These are phyloP conservation scores for Popillia japonica DNA, from an alignment of 1,140 invertebrate species.

Conservation along the genomic window DNA sequence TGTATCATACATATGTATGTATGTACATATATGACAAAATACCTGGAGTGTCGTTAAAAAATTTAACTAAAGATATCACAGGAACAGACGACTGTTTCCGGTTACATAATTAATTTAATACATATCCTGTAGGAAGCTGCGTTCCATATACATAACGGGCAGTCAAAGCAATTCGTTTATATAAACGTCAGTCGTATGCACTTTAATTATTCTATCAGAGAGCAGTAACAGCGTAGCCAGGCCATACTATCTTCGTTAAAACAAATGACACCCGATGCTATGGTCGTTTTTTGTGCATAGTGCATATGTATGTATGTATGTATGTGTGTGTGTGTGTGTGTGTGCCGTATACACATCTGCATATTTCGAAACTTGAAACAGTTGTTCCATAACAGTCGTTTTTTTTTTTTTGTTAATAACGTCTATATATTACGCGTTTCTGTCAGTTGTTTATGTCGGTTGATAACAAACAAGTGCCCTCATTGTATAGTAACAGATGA, in stretches of 20 bases:
- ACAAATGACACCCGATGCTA: constrained; percentile 5
- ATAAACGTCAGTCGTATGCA: constrained; percentile 2
- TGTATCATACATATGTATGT: no score
- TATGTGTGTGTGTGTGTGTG: background rate
- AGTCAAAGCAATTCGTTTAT: constrained; percentile 18
- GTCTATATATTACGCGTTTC: background rate
- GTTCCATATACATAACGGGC: background rate
- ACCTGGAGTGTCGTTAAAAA: background rate
- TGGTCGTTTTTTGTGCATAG: background rate
- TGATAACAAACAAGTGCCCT: constrained; percentile 1
- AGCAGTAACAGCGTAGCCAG: background rate
- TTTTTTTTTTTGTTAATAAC: constrained; percentile 1
- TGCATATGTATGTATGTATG: background rate
- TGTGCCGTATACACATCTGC: background rate
- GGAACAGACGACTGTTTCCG: background rate
- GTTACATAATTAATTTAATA: constrained; percentile 1
- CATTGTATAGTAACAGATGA: background rate
- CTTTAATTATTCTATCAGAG: constrained; percentile 15
- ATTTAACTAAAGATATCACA: background rate
- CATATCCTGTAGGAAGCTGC: constrained; percentile 4
- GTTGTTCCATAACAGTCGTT: background rate
- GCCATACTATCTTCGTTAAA: background rate
- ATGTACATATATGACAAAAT: background rate
- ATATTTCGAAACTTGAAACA: constrained; percentile 9
- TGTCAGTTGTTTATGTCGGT: background rate